Percentiles rank a stretch among this genome's conserved stretches.
These are phyloP conservation scores for Atractosteus spatula DNA, from an alignment of 2,113 vertebrate genomes.

Conservation along the genomic window DNA sequence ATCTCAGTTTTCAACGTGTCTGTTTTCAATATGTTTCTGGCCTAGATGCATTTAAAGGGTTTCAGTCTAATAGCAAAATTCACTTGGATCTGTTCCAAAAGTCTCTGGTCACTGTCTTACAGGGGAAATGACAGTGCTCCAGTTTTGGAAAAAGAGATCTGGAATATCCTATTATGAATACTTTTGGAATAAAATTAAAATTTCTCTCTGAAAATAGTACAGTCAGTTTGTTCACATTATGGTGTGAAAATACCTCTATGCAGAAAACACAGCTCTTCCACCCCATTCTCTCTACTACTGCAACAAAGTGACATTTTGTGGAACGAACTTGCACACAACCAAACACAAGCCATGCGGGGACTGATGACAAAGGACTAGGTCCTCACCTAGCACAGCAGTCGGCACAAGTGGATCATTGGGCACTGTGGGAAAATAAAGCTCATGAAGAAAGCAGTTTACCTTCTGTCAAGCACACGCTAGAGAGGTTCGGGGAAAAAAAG, in stretches of 20 bases:
- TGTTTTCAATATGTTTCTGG: too few species aligned
- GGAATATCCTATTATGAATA: conserved; percentile 5
- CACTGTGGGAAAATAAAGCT: conserved; percentile 88
- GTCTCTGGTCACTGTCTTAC: too few species aligned
- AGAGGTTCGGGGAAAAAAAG: background rate
- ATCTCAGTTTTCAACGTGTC: too few species aligned
- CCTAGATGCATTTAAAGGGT: too few species aligned
- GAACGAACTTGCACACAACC: conserved; percentile 56
- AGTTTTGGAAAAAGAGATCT: conserved; percentile 18
- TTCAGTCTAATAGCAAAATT: too few species aligned
- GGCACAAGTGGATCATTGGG: conserved; percentile 98
- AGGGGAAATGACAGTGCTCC: too few species aligned
- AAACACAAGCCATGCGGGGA: conserved; percentile 61
- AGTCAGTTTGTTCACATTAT: too few species aligned
- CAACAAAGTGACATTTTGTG: conserved; percentile 25
- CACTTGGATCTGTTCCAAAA: too few species aligned
- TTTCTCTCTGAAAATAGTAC: too few species aligned
- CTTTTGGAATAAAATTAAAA: background rate
- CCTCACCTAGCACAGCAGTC: conserved; percentile 99
- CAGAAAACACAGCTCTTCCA: background rate
- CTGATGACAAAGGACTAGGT: conserved; percentile 57
- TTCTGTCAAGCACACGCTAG: conserved; percentile 22
- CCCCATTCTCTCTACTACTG: background rate
- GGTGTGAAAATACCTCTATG: background rate
- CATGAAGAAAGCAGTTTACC: conserved; percentile 65